Conservation (phyloP, 1,140 invertebrate species). For the Caenorhabditis tropicalis region DNA sequence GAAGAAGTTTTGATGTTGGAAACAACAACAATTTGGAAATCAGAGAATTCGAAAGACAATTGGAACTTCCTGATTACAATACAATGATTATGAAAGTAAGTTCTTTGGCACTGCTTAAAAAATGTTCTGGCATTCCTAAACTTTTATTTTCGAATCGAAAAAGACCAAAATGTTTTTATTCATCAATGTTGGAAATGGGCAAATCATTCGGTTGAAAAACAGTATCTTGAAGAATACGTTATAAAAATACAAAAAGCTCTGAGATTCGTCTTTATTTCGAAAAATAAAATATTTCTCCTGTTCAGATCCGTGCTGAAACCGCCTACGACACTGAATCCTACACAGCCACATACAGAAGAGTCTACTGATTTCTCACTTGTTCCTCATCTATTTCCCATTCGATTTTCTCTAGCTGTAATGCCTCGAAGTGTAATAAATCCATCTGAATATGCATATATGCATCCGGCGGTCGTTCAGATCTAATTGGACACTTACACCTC, state of each 20-base stretch:
- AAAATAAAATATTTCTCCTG: not conserved
- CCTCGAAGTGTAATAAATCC: slow-evolving; percentile 1
- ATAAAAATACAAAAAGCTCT: too few species aligned
- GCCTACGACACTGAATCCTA: slow-evolving; percentile 67
- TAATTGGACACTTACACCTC: slow-evolving; percentile 9
- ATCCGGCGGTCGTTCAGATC: not conserved
- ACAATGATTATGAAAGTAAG: slow-evolving; percentile 64
- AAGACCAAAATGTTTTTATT: too few species aligned
- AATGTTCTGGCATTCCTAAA: too few species aligned
- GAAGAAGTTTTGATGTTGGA: slow-evolving; percentile 69
- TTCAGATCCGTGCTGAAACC: slow-evolving; percentile 65
- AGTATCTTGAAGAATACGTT: not conserved
- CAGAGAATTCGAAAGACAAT: slow-evolving; percentile 70
- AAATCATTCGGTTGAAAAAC: too few species aligned
- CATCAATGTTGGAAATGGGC: too few species aligned
- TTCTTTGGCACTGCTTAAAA: too few species aligned
- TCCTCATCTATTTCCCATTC: too few species aligned
- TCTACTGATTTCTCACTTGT: slow-evolving; percentile 42
- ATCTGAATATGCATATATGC: not conserved
- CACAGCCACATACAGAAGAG: slow-evolving; percentile 66
- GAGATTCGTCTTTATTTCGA: not conserved
- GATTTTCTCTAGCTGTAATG: not conserved
- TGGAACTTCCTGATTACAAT: slow-evolving; percentile 66
- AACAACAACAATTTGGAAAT: slow-evolving; percentile 65
- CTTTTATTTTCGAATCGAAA: too few species aligned